Evolutionary conservation across 2,797 vertebrate species (phyloP).

Genomic region (Scyliorhinus canicula): DNA sequence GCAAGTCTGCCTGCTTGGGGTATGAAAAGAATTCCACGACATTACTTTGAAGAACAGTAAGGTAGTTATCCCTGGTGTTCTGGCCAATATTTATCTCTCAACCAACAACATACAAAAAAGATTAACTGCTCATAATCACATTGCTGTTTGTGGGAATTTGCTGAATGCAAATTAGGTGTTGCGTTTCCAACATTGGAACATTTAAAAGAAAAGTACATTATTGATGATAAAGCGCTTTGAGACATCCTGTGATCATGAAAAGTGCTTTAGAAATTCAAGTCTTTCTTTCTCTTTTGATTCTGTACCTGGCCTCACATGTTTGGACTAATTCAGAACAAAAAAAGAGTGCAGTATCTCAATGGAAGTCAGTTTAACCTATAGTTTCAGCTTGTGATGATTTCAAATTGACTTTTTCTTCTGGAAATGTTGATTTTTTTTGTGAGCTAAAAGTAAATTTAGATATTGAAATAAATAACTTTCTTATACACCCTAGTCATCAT

Average conservation of each 20-base stretch:
- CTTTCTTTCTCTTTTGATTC: not conserved
- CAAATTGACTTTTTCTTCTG: not conserved
- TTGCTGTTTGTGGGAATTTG: not conserved
- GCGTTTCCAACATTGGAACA: not conserved
- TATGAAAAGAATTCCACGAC: no score
- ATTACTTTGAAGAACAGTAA: no score
- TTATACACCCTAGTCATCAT: not conserved
- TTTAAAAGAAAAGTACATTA: not conserved
- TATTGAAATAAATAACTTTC: not conserved
- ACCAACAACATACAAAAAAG: not conserved
- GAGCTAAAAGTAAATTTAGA: not conserved
- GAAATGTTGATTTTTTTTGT: not conserved
- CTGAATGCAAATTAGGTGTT: not conserved
- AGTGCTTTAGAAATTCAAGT: not conserved
- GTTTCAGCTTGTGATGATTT: not conserved
- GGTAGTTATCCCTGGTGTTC: not conserved
- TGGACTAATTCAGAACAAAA: not conserved
- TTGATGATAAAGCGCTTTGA: not conserved
- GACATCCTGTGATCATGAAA: not conserved
- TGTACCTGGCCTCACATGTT: not conserved
- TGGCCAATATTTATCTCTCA: not conserved
- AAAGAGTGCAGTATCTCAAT: not conserved
- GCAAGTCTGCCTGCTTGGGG: no score
- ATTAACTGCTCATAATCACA: not conserved
- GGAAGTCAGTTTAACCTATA: not conserved